phyloP scores from a whole-genome alignment of 2,888 invertebrate species.

The Synergus laeviventris region DNA sequence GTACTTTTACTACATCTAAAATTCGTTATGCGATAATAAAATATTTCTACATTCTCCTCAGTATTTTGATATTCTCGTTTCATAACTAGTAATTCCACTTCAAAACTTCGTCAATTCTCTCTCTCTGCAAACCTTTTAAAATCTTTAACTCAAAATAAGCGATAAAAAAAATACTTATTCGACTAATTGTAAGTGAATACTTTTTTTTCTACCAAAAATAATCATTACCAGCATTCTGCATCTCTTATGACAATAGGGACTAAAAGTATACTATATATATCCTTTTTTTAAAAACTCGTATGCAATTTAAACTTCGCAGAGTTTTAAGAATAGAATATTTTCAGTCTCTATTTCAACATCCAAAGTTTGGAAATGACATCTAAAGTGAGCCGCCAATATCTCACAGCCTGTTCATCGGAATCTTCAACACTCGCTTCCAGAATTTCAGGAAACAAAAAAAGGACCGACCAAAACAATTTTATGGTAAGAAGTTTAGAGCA shows the following conservation, averaged over 20 bases:
- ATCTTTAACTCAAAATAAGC: not conserved
- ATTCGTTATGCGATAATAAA: slow-evolving; percentile 28
- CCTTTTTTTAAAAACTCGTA: not conserved
- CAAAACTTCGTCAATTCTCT: slow-evolving; percentile 8
- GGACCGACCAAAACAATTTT: slow-evolving; percentile 6
- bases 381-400: slow-evolving; percentile 24
- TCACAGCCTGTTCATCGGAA: slow-evolving; percentile 14
- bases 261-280: not conserved
- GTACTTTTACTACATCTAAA: slow-evolving; percentile 19
- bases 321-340: not conserved
- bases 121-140: not conserved
- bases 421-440: slow-evolving; percentile 24
- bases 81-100: slow-evolving; percentile 11
- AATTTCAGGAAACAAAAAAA: slow-evolving; percentile 6
- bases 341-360: not conserved
- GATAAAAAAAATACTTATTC: not conserved
- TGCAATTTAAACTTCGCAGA: too few species aligned
- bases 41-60: not conserved
- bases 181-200: not conserved
- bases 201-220: not conserved
- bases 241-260: not conserved
- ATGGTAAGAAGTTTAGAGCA: slow-evolving; percentile 78
- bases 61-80: slow-evolving; percentile 24
- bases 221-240: not conserved
- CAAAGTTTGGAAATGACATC: not conserved